Evolutionary conservation across 2,113 vertebrate species (phyloP).

Genomic region (Caranx ignobilis): DNA sequence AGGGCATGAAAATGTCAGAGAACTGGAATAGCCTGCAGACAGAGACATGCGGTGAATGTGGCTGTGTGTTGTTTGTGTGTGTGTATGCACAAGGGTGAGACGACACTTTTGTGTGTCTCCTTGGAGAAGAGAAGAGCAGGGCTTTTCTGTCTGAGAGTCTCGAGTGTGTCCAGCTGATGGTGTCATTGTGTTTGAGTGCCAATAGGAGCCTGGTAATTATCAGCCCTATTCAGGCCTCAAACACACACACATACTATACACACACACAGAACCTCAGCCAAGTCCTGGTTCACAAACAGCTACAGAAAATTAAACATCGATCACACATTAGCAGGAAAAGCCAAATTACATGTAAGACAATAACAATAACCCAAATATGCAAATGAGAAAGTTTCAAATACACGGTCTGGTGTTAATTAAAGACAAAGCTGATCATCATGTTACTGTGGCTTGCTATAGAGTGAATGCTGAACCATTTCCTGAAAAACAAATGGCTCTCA

Average conservation of each 20-base stretch:
- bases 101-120: slow-evolving; percentile 52
- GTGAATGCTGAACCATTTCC: slow-evolving; percentile 21
- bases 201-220: slow-evolving; percentile 71
- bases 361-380: not conserved
- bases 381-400: not conserved
- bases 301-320: slow-evolving; percentile 26
- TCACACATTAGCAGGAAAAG: not conserved
- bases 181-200: slow-evolving; percentile 62
- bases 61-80: slow-evolving; percentile 26
- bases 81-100: slow-evolving; percentile 5
- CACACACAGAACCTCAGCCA: not conserved
- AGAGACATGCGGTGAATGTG: slow-evolving; percentile 23
- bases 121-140: slow-evolving; percentile 54
- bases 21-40: slow-evolving; percentile 35
- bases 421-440: not conserved
- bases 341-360: not conserved
- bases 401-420: slow-evolving; percentile 2
- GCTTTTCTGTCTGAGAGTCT: slow-evolving; percentile 64
- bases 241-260: not conserved
- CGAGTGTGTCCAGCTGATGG: slow-evolving; percentile 67
- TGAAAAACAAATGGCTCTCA: slow-evolving; percentile 48
- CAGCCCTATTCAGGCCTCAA: slow-evolving; percentile 52
- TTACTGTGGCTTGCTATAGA: not conserved
- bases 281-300: not conserved
- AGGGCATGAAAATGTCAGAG: slow-evolving; percentile 56